phyloP scores from a whole-genome alignment of 2,113 vertebrate genomes.

The Nannobrachium achirus region DNA sequence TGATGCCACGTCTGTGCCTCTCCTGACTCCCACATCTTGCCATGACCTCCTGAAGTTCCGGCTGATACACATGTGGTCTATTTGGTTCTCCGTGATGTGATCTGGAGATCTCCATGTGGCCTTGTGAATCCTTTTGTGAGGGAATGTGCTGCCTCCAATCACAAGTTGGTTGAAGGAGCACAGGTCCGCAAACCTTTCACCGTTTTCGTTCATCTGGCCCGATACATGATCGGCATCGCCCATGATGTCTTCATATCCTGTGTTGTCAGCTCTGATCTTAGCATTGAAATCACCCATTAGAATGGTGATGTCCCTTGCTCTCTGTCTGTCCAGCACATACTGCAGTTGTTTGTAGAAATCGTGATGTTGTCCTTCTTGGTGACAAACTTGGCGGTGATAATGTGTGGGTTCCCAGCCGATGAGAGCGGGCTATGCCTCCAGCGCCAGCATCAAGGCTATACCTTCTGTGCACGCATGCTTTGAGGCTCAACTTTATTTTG shows the following conservation, averaged over 20 bases:
- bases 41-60: neutral
- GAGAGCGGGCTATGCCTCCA: too few species aligned
- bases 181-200: neutral
- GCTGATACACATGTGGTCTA: neutral
- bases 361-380: neutral
- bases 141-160: neutral
- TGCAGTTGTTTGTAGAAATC: neutral
- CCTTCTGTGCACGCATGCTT: too few species aligned
- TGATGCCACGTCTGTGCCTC: neutral
- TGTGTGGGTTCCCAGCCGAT: too few species aligned
- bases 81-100: neutral
- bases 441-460: too few species aligned
- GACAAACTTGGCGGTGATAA: too few species aligned
- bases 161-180: neutral
- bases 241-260: constrained; percentile 2
- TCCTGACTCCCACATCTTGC: neutral
- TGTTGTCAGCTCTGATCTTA: constrained; percentile 13
- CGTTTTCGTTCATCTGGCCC: neutral
- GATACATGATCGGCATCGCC: constrained; percentile 2
- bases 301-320: neutral
- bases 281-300: neutral
- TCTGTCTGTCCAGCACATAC: neutral
- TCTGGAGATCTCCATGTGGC: constrained; percentile 3
- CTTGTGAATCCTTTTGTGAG: constrained; percentile 6
- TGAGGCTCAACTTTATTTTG: too few species aligned